A percentile compares a stretch with the other conserved stretches of the same genome.
Conservation (phyloP, 2,113 vertebrate genomes). For the Pseudorasbora parva region DNA sequence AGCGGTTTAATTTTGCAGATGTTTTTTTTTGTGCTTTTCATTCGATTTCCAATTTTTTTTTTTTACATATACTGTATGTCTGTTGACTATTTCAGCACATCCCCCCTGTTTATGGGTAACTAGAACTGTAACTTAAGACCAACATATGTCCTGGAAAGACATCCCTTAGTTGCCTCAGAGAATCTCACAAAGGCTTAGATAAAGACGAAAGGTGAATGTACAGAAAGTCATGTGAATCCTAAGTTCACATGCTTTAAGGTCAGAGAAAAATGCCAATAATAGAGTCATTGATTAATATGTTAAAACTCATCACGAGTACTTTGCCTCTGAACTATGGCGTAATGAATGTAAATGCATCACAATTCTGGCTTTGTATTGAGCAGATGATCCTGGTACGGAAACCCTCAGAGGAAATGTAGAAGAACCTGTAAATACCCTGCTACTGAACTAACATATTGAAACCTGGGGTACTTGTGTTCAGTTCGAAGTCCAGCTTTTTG, state of each 20-base stretch:
- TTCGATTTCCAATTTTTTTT: no score
- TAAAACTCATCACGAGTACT: neutral
- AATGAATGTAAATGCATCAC: neutral
- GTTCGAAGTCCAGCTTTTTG: no score
- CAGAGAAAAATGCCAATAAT: neutral
- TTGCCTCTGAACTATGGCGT: neutral
- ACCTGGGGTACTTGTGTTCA: neutral
- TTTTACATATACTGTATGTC: neutral
- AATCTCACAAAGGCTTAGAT: neutral
- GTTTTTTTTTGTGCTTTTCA: no score
- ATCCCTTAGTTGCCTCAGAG: neutral
- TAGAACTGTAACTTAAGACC: neutral
- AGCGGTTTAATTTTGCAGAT: no score
- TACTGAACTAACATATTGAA: neutral
- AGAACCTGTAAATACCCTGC: neutral
- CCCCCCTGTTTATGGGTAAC: neutral
- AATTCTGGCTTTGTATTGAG: slow-evolving; percentile 9
- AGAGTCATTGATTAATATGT: neutral
- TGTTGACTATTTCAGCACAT: neutral
- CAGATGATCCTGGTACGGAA: neutral
- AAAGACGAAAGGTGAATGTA: neutral
- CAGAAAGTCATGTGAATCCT: neutral
- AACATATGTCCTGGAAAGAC: neutral
- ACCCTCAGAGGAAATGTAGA: neutral
- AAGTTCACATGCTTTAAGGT: slow-evolving; percentile 4